A percentile compares a stretch with the other conserved stretches of the same genome.
These are phyloP conservation scores for Nannospalax galili DNA, from an alignment of 2,113 vertebrate genomes.

Conservation along the genomic window DNA sequence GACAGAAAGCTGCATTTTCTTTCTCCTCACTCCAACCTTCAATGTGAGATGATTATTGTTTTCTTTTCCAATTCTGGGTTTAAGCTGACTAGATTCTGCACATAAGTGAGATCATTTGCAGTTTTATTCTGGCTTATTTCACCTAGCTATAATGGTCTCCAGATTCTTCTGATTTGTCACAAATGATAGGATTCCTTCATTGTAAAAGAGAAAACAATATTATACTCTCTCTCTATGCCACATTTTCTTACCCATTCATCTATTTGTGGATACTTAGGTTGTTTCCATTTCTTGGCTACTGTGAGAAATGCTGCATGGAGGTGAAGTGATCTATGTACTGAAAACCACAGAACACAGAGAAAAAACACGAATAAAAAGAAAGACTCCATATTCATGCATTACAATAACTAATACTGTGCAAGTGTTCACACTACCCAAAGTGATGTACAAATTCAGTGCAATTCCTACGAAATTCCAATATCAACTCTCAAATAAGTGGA, in stretches of 20 bases:
- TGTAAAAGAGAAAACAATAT: not conserved
- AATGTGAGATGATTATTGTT: not conserved
- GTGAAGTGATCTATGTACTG: not conserved
- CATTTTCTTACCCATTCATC: not conserved
- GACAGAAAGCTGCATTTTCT: not conserved
- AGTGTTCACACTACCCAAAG: not conserved
- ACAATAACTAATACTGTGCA: not conserved
- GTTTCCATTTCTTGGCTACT: not conserved
- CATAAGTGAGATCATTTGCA: not conserved
- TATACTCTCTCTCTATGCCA: not conserved
- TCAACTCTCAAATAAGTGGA: not conserved
- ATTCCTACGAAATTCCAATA: not conserved
- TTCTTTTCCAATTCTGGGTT: not conserved
- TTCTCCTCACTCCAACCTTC: not conserved
- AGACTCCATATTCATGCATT: not conserved
- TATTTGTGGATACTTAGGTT: not conserved
- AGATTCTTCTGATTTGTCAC: not conserved
- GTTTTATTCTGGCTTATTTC: not conserved
- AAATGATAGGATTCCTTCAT: not conserved
- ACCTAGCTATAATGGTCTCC: not conserved
- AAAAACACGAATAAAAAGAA: slow-evolving; percentile 7
- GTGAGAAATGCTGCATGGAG: not conserved
- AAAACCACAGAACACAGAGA: not conserved
- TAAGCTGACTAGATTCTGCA: not conserved
- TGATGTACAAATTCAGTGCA: not conserved